Evolutionary conservation across 2,797 vertebrate species (phyloP), one percentile per base, ranked within the genome.

Genomic region (Sebastiscus tertius): DNA sequence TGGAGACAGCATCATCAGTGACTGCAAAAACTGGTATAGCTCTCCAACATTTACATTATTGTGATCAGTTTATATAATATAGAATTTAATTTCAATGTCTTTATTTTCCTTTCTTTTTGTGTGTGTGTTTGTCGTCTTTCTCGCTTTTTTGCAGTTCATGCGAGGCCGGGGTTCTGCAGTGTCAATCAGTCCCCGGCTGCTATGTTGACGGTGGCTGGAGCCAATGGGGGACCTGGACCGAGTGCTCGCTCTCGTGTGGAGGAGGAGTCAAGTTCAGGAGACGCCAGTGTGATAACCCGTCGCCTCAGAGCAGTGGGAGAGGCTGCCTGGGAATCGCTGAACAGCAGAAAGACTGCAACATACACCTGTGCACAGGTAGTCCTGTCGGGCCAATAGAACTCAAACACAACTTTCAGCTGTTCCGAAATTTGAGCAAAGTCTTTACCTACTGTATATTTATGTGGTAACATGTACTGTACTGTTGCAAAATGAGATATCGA

Each of bases 11-110:
- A 83, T 97, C 74, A 68, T 90, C 1, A 95, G 87, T 22, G 94
- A 92, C 4, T 98, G 97, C 83, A 96, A 95, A 85, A 97, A 96
- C 92, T 97, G 97, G 97, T 97, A 87, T 36, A n/a, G 14, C 8
- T 63, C 29, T 0, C 5, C 11, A 39, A 22, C 24, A 26, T 49
- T 73, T 22, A 52, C 1, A 18, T 55, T 29, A 0, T 4, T 33
- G 18, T 52, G 3, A 39, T 29, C 0, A n/a, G 5, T 27, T 26
- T 12, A 10, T 60, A 6, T 54, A n/a, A 39, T 54, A 14, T n/a
- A 52, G 3, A 33, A 52, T 62, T n/a, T 3, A 3, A 20, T 62
- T 29, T 14, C 2, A 1, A 1, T 26, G 4, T 29, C 9, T 46
- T 46, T 27, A 18, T 42, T 64, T 69, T 29, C 14, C 1, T 73